Evolutionary conservation across 2,888 invertebrate genomes (phyloP), one percentile per base, ranked within the genome.

Genomic region (Theretra japonica): DNA sequence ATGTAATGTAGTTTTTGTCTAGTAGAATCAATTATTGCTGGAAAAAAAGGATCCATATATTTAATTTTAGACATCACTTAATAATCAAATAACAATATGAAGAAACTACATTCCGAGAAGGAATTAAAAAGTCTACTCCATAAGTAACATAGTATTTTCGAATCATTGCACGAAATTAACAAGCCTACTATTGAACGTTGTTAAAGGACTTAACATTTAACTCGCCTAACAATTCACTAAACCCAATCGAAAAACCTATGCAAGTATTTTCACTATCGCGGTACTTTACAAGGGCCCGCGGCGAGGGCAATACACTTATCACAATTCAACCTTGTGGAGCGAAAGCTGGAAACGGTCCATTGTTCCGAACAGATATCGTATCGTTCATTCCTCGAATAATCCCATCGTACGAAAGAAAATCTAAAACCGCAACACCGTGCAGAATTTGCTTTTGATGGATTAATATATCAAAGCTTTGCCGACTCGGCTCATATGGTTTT

Each of bases 361-460:
- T 87, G 83, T 85, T 72, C 72, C 68, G 76, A 78, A 75, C 77
- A 62, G 79, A 80, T 86, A 85, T 82, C 80, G 82, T 80, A 82
- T 81, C 76, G 74, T 73, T 78, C 77, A 80, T 77, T 72, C 65
- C 69, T 69, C 78, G 76, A 80, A 81, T 84, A 78, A 81, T 79
- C 78, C 79, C 80, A 78, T 83, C 84, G 59, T 75, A 76, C 76
- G 77, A 73, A 72, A 69, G 68, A 69, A 69, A 25, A 56, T 28
- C 68, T 74, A 72, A 72, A 70, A 75, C 73, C 69, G 69, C 70
- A 73, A 60, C 62, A 50, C 71, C 68, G 58, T 72, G 69, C 68
- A 75, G 75, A 77, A 65, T 60, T 56, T 77, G 72, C n/a, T 11
- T 25, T 19, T 69, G 68, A 53, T 56, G 68, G 68, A 68, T 59